Conservation (phyloP, 2,797 vertebrate genomes). For the Lacerta agilis region DNA sequence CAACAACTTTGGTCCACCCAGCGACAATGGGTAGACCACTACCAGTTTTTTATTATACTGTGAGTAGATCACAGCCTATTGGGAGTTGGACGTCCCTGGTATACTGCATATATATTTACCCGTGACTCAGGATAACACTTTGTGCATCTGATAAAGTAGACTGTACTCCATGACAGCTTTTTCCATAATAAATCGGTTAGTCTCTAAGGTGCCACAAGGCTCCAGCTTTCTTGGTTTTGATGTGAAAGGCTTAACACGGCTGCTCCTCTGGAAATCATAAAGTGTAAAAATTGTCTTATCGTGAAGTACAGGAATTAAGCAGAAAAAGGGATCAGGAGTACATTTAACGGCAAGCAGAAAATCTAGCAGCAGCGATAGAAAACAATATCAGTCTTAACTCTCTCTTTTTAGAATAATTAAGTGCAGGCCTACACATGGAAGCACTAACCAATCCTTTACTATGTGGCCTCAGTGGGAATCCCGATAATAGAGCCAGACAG, state of each 20-base stretch:
- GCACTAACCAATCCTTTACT: conserved; percentile 1
- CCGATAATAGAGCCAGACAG: background rate
- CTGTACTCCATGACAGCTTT: too few relatives aligned
- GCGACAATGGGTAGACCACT: too few relatives aligned
- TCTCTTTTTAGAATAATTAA: background rate
- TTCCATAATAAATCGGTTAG: too few relatives aligned
- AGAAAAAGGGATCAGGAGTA: background rate
- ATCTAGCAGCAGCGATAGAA: background rate
- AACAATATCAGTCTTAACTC: background rate
- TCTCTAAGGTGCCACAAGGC: too few relatives aligned
- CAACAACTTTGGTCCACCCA: too few relatives aligned
- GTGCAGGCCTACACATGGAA: conserved; percentile 19
- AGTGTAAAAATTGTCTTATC: background rate
- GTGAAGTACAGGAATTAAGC: background rate
- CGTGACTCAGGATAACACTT: too few relatives aligned
- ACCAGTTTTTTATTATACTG: too few relatives aligned
- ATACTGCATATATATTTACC: too few relatives aligned
- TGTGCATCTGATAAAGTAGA: too few relatives aligned
- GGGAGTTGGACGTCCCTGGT: too few relatives aligned
- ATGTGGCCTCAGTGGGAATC: conserved; percentile 23
- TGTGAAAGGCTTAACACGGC: background rate
- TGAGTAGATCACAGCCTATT: too few relatives aligned
- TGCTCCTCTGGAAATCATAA: background rate
- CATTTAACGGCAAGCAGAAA: background rate
- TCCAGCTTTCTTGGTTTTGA: background rate